Conservation (phyloP, 2,113 vertebrate genomes). For the Seriola rivoliana region DNA sequence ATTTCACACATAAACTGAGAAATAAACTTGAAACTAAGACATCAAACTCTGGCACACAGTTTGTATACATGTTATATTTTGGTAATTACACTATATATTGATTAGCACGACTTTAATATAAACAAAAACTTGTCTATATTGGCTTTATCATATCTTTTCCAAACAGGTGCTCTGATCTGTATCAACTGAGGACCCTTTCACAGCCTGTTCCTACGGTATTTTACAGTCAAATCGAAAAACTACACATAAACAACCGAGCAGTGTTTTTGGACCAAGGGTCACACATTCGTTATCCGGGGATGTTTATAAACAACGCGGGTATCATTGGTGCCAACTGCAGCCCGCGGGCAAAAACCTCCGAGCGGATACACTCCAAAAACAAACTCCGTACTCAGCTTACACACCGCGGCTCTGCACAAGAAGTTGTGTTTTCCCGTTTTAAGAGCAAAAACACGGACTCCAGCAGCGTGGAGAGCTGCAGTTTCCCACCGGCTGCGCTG, state of each 20-base stretch:
- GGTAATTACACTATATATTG: not conserved
- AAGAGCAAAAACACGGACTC: not conserved
- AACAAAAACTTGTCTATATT: not conserved
- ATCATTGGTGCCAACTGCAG: slow-evolving; percentile 28
- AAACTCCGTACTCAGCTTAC: slow-evolving; percentile 9
- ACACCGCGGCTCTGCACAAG: not conserved
- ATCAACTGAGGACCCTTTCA: not conserved
- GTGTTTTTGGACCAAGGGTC: not conserved
- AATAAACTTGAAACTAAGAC: not conserved
- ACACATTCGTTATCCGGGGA: slow-evolving; percentile 17
- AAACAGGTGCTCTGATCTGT: slow-evolving; percentile 47
- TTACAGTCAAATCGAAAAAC: too few relatives aligned
- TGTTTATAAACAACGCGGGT: slow-evolving; percentile 74
- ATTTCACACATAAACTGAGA: not conserved
- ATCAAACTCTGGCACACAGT: too few relatives aligned
- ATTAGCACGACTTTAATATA: not conserved
- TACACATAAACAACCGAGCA: not conserved
- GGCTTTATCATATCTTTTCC: slow-evolving; percentile 14
- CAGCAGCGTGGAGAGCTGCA: slow-evolving; percentile 34
- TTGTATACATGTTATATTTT: not conserved
- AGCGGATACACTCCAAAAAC: slow-evolving; percentile 7
- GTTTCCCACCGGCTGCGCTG: slow-evolving; percentile 68
- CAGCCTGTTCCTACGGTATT: not conserved
- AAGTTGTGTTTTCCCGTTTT: not conserved
- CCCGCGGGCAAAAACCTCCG: slow-evolving; percentile 5